Percentiles rank a stretch among this genome's conserved stretches.
phyloP scores from a whole-genome alignment of 2,797 vertebrate genomes.

The Buphagus erythrorhynchus region DNA sequence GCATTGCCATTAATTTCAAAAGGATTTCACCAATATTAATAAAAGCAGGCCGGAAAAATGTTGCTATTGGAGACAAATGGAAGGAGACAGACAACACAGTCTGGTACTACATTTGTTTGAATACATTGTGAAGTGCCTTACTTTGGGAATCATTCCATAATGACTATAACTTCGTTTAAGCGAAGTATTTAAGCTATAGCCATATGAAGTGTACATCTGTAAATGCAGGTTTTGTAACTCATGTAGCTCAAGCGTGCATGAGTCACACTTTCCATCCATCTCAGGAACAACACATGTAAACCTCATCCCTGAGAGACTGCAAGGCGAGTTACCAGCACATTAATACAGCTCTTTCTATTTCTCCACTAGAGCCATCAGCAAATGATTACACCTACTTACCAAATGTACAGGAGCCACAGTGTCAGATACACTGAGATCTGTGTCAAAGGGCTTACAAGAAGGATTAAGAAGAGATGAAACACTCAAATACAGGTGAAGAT shows the following conservation, averaged over 20 bases:
- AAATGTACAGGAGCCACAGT: background rate
- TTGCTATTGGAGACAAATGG: background rate
- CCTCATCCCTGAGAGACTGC: background rate
- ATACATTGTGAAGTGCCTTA: background rate
- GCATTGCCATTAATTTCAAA: background rate
- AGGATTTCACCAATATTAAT: background rate
- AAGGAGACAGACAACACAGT: background rate
- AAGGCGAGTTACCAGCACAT: background rate
- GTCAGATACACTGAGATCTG: background rate
- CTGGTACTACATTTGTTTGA: background rate
- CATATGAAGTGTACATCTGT: background rate
- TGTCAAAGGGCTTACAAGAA: background rate
- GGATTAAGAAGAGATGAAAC: background rate
- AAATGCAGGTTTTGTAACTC: background rate
- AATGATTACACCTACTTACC: background rate
- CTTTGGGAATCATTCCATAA: background rate
- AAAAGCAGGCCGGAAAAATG: background rate
- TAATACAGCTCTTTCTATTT: background rate
- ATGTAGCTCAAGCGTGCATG: rapidly evolving
- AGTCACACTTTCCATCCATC: background rate
- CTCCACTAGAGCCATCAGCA: background rate
- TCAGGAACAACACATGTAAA: background rate
- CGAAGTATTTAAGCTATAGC: background rate
- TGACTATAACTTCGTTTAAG: background rate
- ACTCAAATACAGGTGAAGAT: background rate